These are phyloP conservation scores for Chiridota heheva DNA, from an alignment of 35 echinoderm and acorn worm genomes.

Conservation along the genomic window DNA sequence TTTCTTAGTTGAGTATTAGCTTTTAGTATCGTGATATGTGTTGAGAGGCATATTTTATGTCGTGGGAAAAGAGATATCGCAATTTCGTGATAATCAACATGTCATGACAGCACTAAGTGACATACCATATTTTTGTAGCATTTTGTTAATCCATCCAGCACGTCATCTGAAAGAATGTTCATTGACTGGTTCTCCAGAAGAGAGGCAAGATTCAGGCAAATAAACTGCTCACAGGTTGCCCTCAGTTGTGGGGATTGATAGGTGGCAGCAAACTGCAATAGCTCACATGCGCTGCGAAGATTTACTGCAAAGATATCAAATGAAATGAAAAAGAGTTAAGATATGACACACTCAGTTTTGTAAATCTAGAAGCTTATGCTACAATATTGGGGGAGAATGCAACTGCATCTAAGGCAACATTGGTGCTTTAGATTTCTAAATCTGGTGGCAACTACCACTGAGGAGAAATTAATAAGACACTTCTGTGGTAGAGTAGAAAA, in stretches of 20 bases:
- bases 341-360: neutral
- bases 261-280: constrained; percentile 87
- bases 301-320: constrained; percentile 36
- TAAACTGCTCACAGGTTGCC: constrained; percentile 83
- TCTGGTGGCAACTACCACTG: too few relatives aligned
- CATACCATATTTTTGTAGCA: constrained; percentile 82
- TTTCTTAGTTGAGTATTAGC: too few relatives aligned
- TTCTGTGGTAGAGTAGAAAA: too few relatives aligned
- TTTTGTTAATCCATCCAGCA: constrained; percentile 65
- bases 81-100: too few relatives aligned
- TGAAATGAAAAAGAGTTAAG: neutral
- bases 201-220: constrained; percentile 71
- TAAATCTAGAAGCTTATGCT: neutral
- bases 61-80: too few relatives aligned
- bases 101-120: too few relatives aligned
- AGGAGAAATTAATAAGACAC: too few relatives aligned
- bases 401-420: too few relatives aligned
- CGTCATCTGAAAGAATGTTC: constrained; percentile 66
- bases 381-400: neutral
- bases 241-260: constrained; percentile 84
- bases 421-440: too few relatives aligned
- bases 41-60: too few relatives aligned
- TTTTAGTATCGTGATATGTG: too few relatives aligned
- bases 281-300: constrained; percentile 82
- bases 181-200: constrained; percentile 71